Evolutionary conservation across 2,797 vertebrate genomes (phyloP), one percentile per base, ranked within the genome.

Genomic region (Neoniphon sammara): DNA sequence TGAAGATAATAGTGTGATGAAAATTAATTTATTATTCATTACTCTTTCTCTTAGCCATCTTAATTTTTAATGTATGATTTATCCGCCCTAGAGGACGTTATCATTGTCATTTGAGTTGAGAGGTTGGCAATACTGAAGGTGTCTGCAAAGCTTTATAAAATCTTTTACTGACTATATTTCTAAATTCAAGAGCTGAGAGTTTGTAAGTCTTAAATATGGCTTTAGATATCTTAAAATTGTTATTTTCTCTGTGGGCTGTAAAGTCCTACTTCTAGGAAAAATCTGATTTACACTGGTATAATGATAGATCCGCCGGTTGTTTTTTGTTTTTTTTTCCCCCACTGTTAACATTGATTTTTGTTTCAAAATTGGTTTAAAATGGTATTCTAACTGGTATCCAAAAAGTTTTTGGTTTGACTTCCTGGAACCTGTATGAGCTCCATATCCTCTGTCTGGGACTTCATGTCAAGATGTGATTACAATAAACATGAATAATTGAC

Each of bases 401-500:
- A 34, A 56, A 1, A 25, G 15, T 64, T 44, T 68, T 39, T 21
- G 4, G 4, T 81, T 68, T n/a, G 49, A 56, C 52, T 44, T 71
- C 12, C 18, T 36, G 27, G 7, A 76, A 21, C 31, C 20, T 63
- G 53, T 6, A 58, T 42, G 23, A 77, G 49, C 21, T 68, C 52
- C 6, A 50, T 44, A 59, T 23, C 27, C 62, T 61, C 20, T 30
- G 64, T 77, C 58, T n/a, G 25, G 25, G 56, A 21, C 55, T 74
- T 78, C 1, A 34, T 78, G 81, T 87, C 69, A 81, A 88, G 21
- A 86, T 75, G 75, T 78, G 66, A 73, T 80, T 77, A 80, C 64
- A 73, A 59, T 89, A 76, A 83, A 81, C 82, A 85, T 81, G 70
- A 84, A 89, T 87, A 86, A 89, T 82, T 86, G 76, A 87, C 56